Evolutionary conservation across 2,888 invertebrate species (phyloP), one percentile per base, ranked within the genome.

Genomic region (Helobdella robusta): DNA sequence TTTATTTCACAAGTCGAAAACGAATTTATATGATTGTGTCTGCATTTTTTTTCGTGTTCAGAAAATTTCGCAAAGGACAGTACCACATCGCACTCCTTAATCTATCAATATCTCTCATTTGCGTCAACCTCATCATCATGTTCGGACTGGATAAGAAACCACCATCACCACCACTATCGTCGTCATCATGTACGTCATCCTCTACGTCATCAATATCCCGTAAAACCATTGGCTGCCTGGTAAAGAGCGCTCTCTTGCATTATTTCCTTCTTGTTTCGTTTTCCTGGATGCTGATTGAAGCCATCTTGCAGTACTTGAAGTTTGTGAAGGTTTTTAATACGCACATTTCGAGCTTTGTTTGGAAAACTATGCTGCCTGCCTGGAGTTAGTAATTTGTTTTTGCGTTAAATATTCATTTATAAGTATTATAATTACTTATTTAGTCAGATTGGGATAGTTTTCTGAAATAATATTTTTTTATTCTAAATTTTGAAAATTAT

Each of bases 221-320:
- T n/a, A n/a, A n/a, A n/a, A n/a, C n/a, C n/a, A n/a, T n/a, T n/a
- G 69, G 80, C 48, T 87, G 87, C 73, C 81, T 85, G 52, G 71
- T 80, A n/a, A 78, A 85, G 18, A 86, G 86, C 2, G 83, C 84
- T 6, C 71, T 84, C 4, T 76, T 87, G 46, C 87, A 87, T 73
- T 87, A 86, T 75, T 84, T 86, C 25, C 83, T 87, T 40, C 77
- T 87, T 56, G 83, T 85, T 1, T 83, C 85, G 68, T 87, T 87
- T 73, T 83, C 83, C 73, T 87, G 87, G 87, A 87, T 87, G 86
- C 76, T 86, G 28, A 84, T 87, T 65, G 85, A 86, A 65, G 86
- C 85, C 1, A 78, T 84, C 59, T 78, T 86, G 65, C 86, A 86
- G 75, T 87, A 86, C 75, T 82, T 86, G 65, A 82, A 85, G 59